Evolutionary conservation across 2,113 vertebrate species (phyloP).

Genomic region (Ammodramus savannarum): DNA sequence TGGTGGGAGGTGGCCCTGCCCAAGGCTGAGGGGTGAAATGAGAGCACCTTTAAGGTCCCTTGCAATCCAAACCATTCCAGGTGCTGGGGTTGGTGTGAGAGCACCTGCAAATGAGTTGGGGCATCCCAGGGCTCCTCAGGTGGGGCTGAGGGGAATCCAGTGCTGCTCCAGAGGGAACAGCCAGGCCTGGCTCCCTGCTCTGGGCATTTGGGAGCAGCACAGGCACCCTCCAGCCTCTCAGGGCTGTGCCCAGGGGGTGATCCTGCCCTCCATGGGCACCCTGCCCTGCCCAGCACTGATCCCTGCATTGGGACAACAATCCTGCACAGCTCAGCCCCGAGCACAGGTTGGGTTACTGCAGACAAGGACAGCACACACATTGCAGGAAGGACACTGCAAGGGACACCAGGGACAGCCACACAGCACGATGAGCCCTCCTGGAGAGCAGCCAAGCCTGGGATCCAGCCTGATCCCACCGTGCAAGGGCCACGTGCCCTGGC

Average conservation of each 20-base stretch:
- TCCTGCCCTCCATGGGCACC: not conserved
- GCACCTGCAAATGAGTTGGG: fast-evolving
- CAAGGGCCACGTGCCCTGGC: fast-evolving
- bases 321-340: not conserved
- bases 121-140: fast-evolving
- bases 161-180: not conserved
- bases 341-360: not conserved
- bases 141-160: not conserved
- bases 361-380: not conserved
- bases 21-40: not conserved
- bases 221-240: not conserved
- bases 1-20: not conserved
- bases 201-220: fast-evolving
- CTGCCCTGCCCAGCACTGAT: no score
- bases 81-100: not conserved
- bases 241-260: fast-evolving
- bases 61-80: not conserved
- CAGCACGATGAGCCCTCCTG: not conserved
- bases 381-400: not conserved
- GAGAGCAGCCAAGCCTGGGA: not conserved
- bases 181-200: not conserved
- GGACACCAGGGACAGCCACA: not conserved
- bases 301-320: no score
- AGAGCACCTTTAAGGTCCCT: not conserved
- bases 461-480: not conserved